Conservation (phyloP, 1,140 invertebrate species). For the Eulimnadia texana region DNA sequence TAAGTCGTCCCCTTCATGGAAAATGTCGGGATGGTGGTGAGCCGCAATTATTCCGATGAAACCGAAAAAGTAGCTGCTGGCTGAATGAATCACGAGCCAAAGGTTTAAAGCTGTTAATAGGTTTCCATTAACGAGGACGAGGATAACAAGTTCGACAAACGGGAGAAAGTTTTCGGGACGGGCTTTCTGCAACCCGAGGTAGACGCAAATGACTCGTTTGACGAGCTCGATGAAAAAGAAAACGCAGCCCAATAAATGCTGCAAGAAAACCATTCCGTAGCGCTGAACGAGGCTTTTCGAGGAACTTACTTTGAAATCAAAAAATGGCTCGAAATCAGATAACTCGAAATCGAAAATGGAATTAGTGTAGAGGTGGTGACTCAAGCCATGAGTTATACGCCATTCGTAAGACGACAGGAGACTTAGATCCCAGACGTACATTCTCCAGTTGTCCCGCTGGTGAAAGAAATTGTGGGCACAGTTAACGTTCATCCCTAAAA, state of each 20-base stretch:
- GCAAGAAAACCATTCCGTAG: conserved; percentile 33
- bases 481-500: conserved; percentile 39
- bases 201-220: conserved; percentile 16
- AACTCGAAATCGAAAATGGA: conserved; percentile 56
- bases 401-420: conserved; percentile 52
- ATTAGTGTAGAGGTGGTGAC: conserved; percentile 67
- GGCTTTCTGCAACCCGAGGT: conserved; percentile 15
- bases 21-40: conserved; percentile 28
- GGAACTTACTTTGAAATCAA: conserved; percentile 45
- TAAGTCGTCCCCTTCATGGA: conserved; percentile 25
- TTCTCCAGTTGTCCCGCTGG: conserved; percentile 58
- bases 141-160: conserved; percentile 12
- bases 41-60: conserved; percentile 23
- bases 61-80: conserved; percentile 19
- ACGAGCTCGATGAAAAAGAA: conserved; percentile 30
- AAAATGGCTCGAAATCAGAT: conserved; percentile 48
- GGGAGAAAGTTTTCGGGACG: conserved; percentile 21
- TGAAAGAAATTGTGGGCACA: conserved; percentile 70
- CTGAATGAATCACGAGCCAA: conserved; percentile 21
- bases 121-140: conserved; percentile 8
- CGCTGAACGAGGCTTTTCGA: conserved; percentile 31
- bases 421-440: conserved; percentile 60
- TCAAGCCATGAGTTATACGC: conserved; percentile 57
- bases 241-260: conserved; percentile 34
- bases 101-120: conserved; percentile 10